These are phyloP conservation scores for Lophochroa leadbeateri DNA, from an alignment of 2,113 vertebrate genomes.

Conservation along the genomic window DNA sequence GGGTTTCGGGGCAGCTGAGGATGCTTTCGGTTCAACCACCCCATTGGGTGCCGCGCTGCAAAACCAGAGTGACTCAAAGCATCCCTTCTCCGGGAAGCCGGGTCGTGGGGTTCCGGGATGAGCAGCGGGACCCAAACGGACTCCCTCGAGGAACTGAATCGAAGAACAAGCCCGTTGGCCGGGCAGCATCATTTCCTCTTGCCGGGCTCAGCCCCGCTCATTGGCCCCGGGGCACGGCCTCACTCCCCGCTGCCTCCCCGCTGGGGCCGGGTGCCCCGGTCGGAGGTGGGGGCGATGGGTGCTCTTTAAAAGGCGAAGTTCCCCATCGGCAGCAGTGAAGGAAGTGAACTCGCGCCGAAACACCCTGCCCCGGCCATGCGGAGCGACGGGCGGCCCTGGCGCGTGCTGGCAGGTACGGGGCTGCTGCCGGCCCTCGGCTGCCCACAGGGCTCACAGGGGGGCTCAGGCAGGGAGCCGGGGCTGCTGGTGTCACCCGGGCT, in stretches of 20 bases:
- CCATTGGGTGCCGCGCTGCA: accelerated
- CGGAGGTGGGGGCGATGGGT: not conserved
- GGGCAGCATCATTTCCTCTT: not conserved
- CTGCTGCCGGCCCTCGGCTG: not conserved
- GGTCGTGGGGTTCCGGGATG: accelerated
- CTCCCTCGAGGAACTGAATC: slow-evolving; percentile 62
- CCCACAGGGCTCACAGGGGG: not conserved
- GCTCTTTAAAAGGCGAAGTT: slow-evolving; percentile 45
- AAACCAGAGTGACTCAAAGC: not conserved
- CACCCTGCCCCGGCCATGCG: slow-evolving; percentile 57
- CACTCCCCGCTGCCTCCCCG: not conserved
- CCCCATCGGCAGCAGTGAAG: slow-evolving; percentile 39
- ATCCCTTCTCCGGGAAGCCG: not conserved
- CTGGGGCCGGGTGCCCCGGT: not conserved
- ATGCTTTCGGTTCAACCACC: not conserved
- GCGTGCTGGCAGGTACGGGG: slow-evolving; percentile 58
- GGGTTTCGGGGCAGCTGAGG: not conserved
- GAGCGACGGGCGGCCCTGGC: not conserved
- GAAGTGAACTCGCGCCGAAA: slow-evolving; percentile 12
- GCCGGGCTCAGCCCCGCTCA: not conserved
- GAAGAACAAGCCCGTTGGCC: not conserved
- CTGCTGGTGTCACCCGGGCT: not conserved
- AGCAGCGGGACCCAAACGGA: not conserved
- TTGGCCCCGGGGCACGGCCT: not conserved
- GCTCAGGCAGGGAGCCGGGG: not conserved